These are phyloP conservation scores for Erannis defoliaria DNA, from an alignment of 2,888 invertebrate species.

Conservation along the genomic window DNA sequence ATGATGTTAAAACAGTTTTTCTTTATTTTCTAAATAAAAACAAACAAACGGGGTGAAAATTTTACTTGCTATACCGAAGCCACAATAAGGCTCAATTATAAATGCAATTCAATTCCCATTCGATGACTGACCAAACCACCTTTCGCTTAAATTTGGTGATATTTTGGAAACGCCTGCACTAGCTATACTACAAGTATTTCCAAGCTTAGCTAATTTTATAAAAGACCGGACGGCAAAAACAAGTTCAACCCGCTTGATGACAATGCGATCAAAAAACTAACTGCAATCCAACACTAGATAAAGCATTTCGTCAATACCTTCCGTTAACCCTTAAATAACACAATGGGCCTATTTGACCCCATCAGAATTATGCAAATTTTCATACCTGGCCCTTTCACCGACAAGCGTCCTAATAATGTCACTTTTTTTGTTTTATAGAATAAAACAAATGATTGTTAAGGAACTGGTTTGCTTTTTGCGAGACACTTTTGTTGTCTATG, in stretches of 20 bases:
- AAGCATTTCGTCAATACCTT: constrained; percentile 54
- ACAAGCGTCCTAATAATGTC: constrained; percentile 66
- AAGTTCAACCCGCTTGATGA: constrained; percentile 7
- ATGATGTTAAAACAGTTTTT: too few species aligned
- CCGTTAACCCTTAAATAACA: constrained; percentile 52
- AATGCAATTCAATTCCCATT: too few species aligned
- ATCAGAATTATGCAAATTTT: constrained; percentile 65
- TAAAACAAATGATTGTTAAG: constrained; percentile 49
- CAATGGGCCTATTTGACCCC: constrained; percentile 60
- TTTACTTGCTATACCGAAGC: too few species aligned
- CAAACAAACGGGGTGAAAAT: too few species aligned
- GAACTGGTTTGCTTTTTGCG: constrained; percentile 42
- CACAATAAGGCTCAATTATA: too few species aligned
- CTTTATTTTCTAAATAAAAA: too few species aligned
- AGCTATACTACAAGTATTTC: too few species aligned
- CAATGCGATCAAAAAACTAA: constrained; percentile 31
- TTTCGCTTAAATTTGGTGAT: constrained; percentile 73
- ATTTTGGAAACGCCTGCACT: too few species aligned
- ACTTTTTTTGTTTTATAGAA: constrained; percentile 55
- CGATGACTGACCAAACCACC: constrained; percentile 77
- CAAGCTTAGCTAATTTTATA: too few species aligned
- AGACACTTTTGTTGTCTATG: constrained; percentile 59
- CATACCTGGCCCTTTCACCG: constrained; percentile 41
- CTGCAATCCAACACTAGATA: constrained; percentile 49
- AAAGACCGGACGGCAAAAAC: neutral